phyloP scores from a whole-genome alignment of 2,113 vertebrate genomes.

The Eclectus roratus region DNA sequence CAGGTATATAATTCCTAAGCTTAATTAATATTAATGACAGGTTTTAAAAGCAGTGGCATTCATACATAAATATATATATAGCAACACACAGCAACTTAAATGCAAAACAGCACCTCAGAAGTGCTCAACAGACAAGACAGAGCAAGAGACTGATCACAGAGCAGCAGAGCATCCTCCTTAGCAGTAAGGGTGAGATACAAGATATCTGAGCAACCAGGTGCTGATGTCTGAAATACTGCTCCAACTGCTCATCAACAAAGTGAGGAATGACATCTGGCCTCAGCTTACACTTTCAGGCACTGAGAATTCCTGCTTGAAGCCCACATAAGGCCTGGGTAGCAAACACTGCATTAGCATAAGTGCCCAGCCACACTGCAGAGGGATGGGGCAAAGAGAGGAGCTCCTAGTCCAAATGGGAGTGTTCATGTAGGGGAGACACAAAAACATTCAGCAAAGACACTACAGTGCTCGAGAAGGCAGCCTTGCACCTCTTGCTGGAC shows the following conservation, averaged over 20 bases:
- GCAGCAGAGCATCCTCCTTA: background rate
- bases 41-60: background rate
- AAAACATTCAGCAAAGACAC: background rate
- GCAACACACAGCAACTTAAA: background rate
- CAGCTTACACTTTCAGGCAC: background rate
- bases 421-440: background rate
- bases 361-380: background rate
- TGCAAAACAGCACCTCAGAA: background rate
- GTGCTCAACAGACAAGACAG: background rate
- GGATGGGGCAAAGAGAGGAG: background rate
- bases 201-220: background rate
- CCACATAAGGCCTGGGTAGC: background rate
- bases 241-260: background rate
- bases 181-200: background rate
- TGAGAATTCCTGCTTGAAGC: accelerated
- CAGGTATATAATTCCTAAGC: background rate
- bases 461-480: background rate
- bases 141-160: background rate
- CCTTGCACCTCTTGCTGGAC: background rate
- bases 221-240: background rate
- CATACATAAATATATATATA: background rate
- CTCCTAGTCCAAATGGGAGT: accelerated
- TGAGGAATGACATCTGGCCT: background rate
- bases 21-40: background rate
- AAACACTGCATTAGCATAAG: accelerated